Evolutionary conservation across 2,113 vertebrate species (phyloP), one percentile per base, ranked within the genome.

Genomic region (Perca fluviatilis): DNA sequence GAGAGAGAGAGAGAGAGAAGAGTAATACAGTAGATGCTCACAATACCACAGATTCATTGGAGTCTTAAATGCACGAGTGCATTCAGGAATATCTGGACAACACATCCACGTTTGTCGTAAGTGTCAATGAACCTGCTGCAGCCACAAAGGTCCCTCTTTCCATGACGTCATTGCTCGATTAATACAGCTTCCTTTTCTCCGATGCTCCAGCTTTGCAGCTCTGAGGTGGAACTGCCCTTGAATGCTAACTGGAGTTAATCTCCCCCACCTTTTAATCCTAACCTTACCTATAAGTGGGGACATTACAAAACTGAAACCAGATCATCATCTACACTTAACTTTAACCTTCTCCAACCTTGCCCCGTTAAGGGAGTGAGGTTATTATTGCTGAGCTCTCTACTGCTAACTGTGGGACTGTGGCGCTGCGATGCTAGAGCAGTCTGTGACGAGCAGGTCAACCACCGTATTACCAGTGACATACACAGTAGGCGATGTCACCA

Each of bases 391-490:
- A 51, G 72, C 80, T 77, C 77, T 73, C 74, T 82, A 19, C 81
- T 88, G 94, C 93, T 96, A 96, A 93, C 95, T 96, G 86, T 95
- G 95, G 62, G 92, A 65, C 85, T 95, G 95, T 5, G 93, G 92
- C 0, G 91, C 94, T 27, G 94, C 93, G 9, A 95, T 95, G 92
- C 95, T 95, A 47, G 95, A 95, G 90, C 95, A 96, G 94, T 96
- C 95, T 14, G 95, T 95, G 77, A 96, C 95, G 0, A 96, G 95
- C 86, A 96, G 93, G 79, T 95, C 95, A 87, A 95, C 94, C 82
- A 94, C 94, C 0, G 94, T 85, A 77, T 93, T 93, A 2, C 94
- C 93, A 10, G 93, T 94, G 33, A 95, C 92, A 0, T 95, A 95
- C 40, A 95, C 92, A 1, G 94, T 92, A 16, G 95, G 92, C 1